Evolutionary conservation across 2,797 vertebrate genomes (phyloP), one percentile per base, ranked within the genome.

Genomic region (Gallinago nigripennis): DNA sequence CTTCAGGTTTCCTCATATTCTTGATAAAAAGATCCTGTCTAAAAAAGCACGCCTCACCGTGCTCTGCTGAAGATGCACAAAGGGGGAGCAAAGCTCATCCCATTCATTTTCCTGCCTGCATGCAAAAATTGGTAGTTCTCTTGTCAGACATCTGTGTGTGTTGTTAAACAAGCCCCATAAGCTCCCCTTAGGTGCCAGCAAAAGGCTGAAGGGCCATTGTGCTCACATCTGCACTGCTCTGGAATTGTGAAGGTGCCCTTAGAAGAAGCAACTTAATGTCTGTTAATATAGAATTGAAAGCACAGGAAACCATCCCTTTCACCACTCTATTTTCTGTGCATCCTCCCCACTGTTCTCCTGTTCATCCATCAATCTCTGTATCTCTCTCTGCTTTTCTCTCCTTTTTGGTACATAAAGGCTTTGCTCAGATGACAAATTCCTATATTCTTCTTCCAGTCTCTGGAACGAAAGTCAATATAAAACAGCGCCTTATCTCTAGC

Each of bases 381-480:
- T 45, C 69, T 85, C 53, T 72, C 28, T 37, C 64, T 57, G 43
- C 54, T 31, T 58, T 45, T 76, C 70, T 73, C 35, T 65, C 54
- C 75, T 81, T 92, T 94, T 73, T 23, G 24, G 63, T 37, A 27
- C 70, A 23, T 21, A 82, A 92, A 95, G 56, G 54, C 82, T 90
- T 94, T 72, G n/a, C 56, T 89, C 50, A 78, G 51, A 86, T 84
- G 64, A 68, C 86, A 94, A 86, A 94, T 91, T 53, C 19, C 54
- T 35, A 17, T 48, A 61, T 93, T 96, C 53, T 89, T 50, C 16
- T 83, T 95, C 86, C 73, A 75, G 64, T 78, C 71, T 57, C 56
- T 69, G 61, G 58, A 95, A 95, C 85, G 92, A 82, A 96, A 91
- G 95, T 90, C 94, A 80, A 25, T 71, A 90, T 60, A 82, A 92